A percentile compares a stretch with the other conserved stretches of the same genome.
Conservation (phyloP, 2,888 invertebrate species). For the Eupithecia vulgata region DNA sequence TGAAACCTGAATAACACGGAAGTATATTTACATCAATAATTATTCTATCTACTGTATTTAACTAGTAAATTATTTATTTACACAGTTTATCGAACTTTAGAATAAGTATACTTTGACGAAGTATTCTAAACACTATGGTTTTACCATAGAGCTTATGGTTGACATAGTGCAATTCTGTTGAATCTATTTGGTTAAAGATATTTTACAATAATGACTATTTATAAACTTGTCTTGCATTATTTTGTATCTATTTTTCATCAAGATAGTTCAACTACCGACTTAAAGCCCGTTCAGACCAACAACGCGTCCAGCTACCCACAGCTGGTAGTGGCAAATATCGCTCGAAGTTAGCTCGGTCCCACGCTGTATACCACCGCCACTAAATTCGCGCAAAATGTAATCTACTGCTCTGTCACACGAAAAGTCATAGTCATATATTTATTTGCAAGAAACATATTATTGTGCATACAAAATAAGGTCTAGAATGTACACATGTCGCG, state of each 20-base stretch:
- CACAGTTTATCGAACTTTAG: slow-evolving; percentile 67
- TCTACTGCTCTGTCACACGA: background rate
- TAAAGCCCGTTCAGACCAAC: background rate
- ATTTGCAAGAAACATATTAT: too few species aligned
- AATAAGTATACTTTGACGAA: slow-evolving; percentile 48
- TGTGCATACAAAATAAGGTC: too few species aligned
- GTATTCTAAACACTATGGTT: slow-evolving; percentile 50
- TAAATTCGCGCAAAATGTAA: background rate
- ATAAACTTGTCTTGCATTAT: background rate
- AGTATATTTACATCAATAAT: slow-evolving; percentile 76
- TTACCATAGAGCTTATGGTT: slow-evolving; percentile 46
- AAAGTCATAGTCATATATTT: background rate
- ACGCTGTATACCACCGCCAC: background rate
- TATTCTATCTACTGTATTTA: slow-evolving; percentile 57
- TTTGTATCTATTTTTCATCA: background rate
- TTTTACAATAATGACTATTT: background rate
- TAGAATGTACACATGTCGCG: background rate
- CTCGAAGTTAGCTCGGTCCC: background rate
- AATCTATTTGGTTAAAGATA: background rate
- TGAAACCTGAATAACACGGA: slow-evolving; percentile 77
- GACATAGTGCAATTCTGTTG: background rate
- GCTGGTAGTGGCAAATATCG: background rate
- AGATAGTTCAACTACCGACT: background rate
- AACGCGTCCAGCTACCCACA: background rate
- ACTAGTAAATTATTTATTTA: slow-evolving; percentile 63